Evolutionary conservation across 2,888 invertebrate genomes (phyloP).

Genomic region (Cephus spinipes): DNA sequence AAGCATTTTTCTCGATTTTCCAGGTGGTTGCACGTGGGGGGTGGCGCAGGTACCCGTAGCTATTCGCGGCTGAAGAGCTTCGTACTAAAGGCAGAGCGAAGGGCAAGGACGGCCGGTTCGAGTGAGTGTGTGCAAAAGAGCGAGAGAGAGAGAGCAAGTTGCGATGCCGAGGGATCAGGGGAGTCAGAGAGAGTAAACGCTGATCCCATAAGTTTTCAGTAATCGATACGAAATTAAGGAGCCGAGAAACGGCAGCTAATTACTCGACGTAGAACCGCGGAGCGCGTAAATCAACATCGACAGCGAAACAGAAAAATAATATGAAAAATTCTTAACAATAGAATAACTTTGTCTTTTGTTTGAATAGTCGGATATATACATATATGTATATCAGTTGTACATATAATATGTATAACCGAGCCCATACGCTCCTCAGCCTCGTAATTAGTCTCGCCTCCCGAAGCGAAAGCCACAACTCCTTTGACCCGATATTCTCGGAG

Average conservation of each 20-base stretch:
- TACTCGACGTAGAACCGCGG: not conserved
- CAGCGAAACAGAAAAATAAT: no score
- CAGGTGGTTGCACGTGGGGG: slow-evolving; percentile 10
- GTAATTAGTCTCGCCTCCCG: not conserved
- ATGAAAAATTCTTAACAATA: no score
- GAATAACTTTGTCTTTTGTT: no score
- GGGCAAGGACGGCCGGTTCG: no score
- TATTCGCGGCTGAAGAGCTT: slow-evolving; percentile 1
- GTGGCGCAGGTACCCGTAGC: not conserved
- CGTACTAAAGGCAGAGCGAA: not conserved
- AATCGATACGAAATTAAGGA: slow-evolving; percentile 40
- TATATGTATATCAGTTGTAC: no score
- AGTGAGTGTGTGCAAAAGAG: no score
- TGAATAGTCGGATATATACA: no score
- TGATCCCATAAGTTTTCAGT: slow-evolving; percentile 15
- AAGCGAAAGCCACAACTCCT: not conserved
- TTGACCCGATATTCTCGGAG: not conserved
- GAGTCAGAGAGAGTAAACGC: slow-evolving; percentile 13
- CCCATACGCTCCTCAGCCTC: no score
- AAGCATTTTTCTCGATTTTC: slow-evolving; percentile 44
- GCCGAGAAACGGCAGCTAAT: slow-evolving; percentile 20
- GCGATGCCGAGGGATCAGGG: slow-evolving; percentile 12
- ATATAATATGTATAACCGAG: no score
- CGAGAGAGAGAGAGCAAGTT: not conserved
- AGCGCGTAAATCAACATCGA: no score